phyloP scores from a whole-genome alignment of 2,113 vertebrate species.

The Cervus canadensis region DNA sequence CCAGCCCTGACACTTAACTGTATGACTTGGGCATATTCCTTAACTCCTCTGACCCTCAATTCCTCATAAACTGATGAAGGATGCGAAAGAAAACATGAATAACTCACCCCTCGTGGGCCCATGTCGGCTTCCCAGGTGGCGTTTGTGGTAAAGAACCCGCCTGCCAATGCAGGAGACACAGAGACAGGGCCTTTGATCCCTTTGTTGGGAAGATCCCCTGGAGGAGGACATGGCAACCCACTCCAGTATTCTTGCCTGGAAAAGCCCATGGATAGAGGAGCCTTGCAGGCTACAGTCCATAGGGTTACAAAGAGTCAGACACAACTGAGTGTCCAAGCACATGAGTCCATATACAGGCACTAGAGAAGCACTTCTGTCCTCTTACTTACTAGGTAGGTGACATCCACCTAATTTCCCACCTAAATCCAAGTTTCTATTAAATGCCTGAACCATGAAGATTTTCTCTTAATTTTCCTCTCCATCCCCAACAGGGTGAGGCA shows the following conservation, averaged over 20 bases:
- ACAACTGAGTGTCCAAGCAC: rapidly evolving
- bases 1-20: no score
- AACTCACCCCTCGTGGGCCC: rapidly evolving
- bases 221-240: neutral
- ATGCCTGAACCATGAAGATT: neutral
- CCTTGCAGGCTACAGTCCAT: neutral
- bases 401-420: neutral
- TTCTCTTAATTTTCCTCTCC: no score
- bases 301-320: neutral
- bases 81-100: neutral
- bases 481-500: rapidly evolving
- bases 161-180: neutral
- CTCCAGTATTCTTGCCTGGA: neutral
- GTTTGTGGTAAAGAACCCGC: neutral
- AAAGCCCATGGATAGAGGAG: neutral
- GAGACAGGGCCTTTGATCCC: neutral
- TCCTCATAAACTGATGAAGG: neutral
- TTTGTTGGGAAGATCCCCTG: neutral
- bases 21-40: no score
- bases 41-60: neutral
- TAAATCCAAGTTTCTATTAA: rapidly evolving
- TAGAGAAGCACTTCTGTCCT: rapidly evolving
- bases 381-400: neutral
- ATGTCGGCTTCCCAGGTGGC: neutral
- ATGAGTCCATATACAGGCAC: neutral